Conservation (phyloP, 2,797 vertebrate species). For the Diglossa cyanea region DNA sequence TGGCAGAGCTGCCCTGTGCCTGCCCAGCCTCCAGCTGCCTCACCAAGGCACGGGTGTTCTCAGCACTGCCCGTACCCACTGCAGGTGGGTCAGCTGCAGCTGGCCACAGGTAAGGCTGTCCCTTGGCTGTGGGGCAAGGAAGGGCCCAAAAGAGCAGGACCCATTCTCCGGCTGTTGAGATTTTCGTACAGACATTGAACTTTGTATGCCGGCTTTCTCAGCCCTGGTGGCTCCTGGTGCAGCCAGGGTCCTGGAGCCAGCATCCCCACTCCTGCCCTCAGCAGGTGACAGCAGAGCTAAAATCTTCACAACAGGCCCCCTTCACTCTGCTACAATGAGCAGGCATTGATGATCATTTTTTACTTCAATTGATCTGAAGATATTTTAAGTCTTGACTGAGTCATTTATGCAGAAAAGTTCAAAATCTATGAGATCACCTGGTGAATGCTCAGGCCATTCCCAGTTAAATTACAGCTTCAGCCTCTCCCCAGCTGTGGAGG, state of each 20-base stretch:
- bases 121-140: fast-evolving
- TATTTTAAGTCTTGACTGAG: neutral
- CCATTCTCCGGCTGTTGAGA: neutral
- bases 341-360: neutral
- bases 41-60: fast-evolving
- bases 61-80: fast-evolving
- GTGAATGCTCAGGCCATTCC: neutral
- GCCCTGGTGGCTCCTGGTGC: neutral
- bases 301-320: neutral
- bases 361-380: neutral
- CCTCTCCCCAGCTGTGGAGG: fast-evolving
- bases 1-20: fast-evolving
- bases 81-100: fast-evolving
- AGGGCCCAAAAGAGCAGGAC: neutral
- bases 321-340: neutral
- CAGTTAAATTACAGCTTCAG: neutral
- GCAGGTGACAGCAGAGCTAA: neutral
- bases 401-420: neutral
- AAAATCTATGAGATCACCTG: neutral
- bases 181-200: fast-evolving
- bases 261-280: neutral
- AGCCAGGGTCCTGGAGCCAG: fast-evolving
- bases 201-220: fast-evolving
- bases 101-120: neutral
- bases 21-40: fast-evolving